Evolutionary conservation across 2,797 vertebrate species (phyloP).

Genomic region (Phataginus tetradactyla): DNA sequence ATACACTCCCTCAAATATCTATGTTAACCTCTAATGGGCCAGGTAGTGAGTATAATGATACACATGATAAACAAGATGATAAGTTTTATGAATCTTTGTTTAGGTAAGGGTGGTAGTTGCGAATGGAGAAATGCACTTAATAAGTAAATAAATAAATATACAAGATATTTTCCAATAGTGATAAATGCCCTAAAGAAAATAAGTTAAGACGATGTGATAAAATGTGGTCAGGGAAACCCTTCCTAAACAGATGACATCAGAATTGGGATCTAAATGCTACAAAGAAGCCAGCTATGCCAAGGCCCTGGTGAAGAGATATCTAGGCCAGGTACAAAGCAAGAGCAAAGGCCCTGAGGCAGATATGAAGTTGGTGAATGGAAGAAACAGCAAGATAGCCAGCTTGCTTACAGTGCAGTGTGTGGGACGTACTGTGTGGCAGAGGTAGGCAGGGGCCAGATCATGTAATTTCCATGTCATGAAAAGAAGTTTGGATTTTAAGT

Average conservation of each 20-base stretch:
- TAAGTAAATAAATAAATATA: background rate
- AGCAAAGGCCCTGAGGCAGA: background rate
- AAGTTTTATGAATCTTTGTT: background rate
- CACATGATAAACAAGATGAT: background rate
- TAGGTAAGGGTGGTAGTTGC: background rate
- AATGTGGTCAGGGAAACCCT: background rate
- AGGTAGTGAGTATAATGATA: background rate
- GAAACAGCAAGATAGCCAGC: background rate
- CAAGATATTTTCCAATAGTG: background rate
- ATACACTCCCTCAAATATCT: background rate
- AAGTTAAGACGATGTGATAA: background rate
- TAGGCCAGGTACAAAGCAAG: background rate
- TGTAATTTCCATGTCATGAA: background rate
- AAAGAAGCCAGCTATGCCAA: background rate
- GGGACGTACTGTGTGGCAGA: accelerated
- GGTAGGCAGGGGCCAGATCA: background rate
- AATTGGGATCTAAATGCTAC: background rate
- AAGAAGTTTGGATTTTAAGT: background rate
- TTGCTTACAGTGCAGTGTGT: accelerated
- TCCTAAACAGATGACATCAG: background rate
- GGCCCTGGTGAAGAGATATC: background rate
- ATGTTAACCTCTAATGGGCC: background rate
- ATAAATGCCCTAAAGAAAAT: background rate
- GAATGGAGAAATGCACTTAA: background rate
- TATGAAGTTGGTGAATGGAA: background rate